These are phyloP conservation scores for Polyergus mexicanus DNA, from an alignment of 1,140 invertebrate genomes.

Conservation along the genomic window DNA sequence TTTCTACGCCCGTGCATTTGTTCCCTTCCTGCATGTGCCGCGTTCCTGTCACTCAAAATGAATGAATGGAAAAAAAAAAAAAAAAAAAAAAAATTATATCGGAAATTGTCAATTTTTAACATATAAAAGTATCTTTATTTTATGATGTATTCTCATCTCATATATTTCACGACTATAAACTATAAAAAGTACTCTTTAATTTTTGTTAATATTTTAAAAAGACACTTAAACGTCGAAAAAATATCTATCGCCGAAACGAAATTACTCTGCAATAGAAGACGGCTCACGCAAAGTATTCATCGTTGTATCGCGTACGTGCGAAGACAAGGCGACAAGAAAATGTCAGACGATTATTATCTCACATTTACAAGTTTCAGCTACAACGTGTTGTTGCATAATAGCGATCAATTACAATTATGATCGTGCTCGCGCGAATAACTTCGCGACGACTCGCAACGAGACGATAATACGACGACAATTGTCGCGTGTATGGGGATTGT, in stretches of 20 bases:
- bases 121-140: neutral
- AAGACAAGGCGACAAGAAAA: neutral
- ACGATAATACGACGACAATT: neutral
- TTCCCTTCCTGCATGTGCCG: neutral
- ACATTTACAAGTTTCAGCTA: slow-evolving; percentile 13
- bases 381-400: slow-evolving; percentile 41
- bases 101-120: neutral
- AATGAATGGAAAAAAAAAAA: too few species aligned
- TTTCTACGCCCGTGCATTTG: neutral
- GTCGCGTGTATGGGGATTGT: slow-evolving; percentile 35
- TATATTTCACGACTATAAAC: neutral
- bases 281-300: slow-evolving; percentile 9
- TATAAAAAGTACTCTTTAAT: too few species aligned
- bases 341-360: slow-evolving; percentile 28
- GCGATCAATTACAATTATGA: slow-evolving; percentile 51
- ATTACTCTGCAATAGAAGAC: too few species aligned
- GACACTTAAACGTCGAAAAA: neutral
- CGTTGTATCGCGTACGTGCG: neutral
- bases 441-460: neutral
- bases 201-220: too few species aligned
- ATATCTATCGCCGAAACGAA: neutral
- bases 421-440: neutral
- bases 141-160: too few species aligned
- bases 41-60: neutral
- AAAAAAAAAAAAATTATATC: neutral